phyloP scores from a whole-genome alignment of 2,888 invertebrate species.

The Drosophila limbata region DNA sequence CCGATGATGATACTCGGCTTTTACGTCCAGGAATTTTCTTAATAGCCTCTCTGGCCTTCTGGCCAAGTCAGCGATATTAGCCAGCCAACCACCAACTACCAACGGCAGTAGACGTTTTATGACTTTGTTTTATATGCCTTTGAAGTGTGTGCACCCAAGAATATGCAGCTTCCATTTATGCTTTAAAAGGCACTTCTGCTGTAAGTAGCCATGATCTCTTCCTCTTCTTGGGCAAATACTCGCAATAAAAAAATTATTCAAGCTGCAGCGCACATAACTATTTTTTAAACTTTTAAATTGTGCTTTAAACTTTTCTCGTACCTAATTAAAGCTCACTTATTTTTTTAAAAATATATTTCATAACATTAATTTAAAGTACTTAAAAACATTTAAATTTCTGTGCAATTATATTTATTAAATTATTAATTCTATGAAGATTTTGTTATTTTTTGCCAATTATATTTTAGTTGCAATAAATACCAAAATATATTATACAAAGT shows the following conservation, averaged over 20 bases:
- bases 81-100: constrained; percentile 4
- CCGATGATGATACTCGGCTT: constrained; percentile 36
- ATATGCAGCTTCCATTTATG: constrained; percentile 24
- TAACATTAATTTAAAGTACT: neutral
- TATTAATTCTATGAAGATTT: neutral
- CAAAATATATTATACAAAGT: too few relatives aligned
- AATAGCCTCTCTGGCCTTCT: constrained; percentile 61
- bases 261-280: constrained; percentile 2
- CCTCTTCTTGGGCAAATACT: neutral
- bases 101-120: constrained; percentile 43
- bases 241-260: constrained; percentile 1
- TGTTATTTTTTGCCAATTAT: neutral
- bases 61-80: constrained; percentile 40
- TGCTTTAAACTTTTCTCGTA: neutral
- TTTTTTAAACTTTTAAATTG: neutral
- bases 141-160: constrained; percentile 28
- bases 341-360: neutral
- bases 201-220: constrained; percentile 7
- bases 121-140: constrained; percentile 57
- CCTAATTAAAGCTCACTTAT: neutral
- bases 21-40: constrained; percentile 72
- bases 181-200: constrained; percentile 8
- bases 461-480: too few relatives aligned
- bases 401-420: neutral
- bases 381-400: neutral